Evolutionary conservation across 1,140 invertebrate genomes (phyloP).

Genomic region (Arctopsyche grandis): DNA sequence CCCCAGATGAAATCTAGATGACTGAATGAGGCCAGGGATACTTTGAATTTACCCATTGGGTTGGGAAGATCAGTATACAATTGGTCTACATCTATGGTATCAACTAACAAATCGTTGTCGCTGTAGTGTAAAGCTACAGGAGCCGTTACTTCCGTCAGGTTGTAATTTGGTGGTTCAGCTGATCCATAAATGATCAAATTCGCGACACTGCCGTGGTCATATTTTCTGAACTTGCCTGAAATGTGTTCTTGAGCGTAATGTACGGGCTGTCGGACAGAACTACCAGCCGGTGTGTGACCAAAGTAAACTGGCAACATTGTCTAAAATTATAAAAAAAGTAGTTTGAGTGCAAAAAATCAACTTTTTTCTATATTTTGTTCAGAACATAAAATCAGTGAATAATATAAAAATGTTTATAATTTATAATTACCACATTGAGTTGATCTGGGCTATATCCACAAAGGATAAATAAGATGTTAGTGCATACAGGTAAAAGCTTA

Average conservation of each 20-base stretch:
- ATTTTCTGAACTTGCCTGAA: slow-evolving; percentile 55
- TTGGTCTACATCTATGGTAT: slow-evolving; percentile 68
- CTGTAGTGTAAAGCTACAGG: slow-evolving; percentile 79
- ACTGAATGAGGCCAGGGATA: slow-evolving; percentile 65
- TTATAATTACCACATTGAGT: slow-evolving; percentile 65
- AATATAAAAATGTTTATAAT: too few relatives aligned
- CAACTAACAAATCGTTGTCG: slow-evolving; percentile 76
- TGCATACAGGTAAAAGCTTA: slow-evolving; percentile 66
- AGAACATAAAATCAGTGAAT: not conserved
- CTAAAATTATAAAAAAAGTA: slow-evolving; percentile 59
- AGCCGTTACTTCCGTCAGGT: slow-evolving; percentile 68
- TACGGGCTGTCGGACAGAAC: slow-evolving; percentile 79
- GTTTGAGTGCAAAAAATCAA: not conserved
- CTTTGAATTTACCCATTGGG: slow-evolving; percentile 63
- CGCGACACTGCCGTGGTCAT: slow-evolving; percentile 58
- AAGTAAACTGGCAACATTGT: slow-evolving; percentile 78
- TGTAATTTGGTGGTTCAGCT: slow-evolving; percentile 68
- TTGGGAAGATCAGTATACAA: slow-evolving; percentile 68
- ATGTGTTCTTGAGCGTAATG: slow-evolving; percentile 77
- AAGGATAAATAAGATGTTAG: slow-evolving; percentile 69
- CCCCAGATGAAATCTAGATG: slow-evolving; percentile 71
- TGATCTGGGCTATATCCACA: slow-evolving; percentile 66
- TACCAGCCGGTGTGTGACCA: slow-evolving; percentile 84
- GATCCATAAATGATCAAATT: slow-evolving; percentile 61
- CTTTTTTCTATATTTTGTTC: not conserved